These are phyloP conservation scores for Tethya wilhelma DNA, from an alignment of 37 sponge, comb jelly and placozoan species.

Conservation along the genomic window DNA sequence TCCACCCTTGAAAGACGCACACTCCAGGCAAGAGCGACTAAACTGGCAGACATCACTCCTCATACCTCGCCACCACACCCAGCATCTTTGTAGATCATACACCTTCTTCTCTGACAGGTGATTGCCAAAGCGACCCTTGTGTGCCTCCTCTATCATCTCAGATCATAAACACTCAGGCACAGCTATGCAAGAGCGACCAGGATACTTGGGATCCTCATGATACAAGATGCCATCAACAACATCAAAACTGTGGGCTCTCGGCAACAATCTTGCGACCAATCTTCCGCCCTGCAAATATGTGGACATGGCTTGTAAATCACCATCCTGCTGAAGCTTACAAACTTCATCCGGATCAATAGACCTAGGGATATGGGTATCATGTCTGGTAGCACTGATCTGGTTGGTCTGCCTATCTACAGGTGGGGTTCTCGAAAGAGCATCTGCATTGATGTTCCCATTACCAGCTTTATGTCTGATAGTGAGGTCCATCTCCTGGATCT, in stretches of 20 bases:
- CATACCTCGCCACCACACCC: constrained; percentile 49
- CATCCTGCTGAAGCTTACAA: background rate
- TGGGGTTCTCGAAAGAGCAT: constrained; percentile 32
- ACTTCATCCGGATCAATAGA: background rate
- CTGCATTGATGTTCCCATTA: constrained; percentile 17
- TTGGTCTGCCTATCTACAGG: background rate
- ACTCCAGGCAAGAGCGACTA: constrained; percentile 41
- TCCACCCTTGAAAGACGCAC: constrained; percentile 28
- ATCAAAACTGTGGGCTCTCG: background rate
- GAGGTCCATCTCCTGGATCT: constrained; percentile 1
- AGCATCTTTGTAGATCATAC: constrained; percentile 6
- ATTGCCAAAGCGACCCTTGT: constrained; percentile 39
- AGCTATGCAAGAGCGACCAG: constrained; percentile 11
- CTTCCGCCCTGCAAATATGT: no score
- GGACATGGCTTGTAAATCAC: background rate
- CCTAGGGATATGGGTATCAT: background rate
- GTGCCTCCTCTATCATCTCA: constrained; percentile 26
- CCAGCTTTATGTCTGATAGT: constrained; percentile 30
- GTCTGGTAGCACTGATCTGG: no score
- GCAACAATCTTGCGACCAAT: background rate
- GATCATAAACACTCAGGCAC: background rate
- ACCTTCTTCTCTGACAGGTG: constrained; percentile 48
- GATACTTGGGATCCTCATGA: background rate
- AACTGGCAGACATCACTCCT: constrained; percentile 29
- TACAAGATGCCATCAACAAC: background rate